Evolutionary conservation across 2,888 invertebrate species (phyloP).

Genomic region (Temnothorax unifasciatus): DNA sequence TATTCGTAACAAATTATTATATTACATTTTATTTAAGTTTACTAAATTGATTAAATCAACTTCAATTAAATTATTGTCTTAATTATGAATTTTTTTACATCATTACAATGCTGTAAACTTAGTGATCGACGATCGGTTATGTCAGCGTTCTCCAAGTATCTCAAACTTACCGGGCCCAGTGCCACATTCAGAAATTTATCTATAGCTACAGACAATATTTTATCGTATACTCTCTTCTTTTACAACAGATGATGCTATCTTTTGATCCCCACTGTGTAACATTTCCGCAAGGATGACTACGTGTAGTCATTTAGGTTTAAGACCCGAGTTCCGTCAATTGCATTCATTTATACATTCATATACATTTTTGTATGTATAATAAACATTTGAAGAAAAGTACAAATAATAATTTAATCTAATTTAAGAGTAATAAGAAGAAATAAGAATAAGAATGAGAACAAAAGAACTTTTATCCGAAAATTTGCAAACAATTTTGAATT

Average conservation of each 20-base stretch:
- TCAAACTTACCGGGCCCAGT: neutral
- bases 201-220: neutral
- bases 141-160: neutral
- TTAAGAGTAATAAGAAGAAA: too few relatives aligned
- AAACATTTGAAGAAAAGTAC: too few relatives aligned
- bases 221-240: neutral
- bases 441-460: too few relatives aligned
- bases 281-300: neutral
- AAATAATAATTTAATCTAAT: too few relatives aligned
- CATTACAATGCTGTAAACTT: neutral
- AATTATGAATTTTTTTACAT: neutral
- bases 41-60: neutral
- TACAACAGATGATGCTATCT: neutral
- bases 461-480: too few relatives aligned
- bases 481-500: too few relatives aligned
- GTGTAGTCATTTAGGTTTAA: neutral
- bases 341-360: too few relatives aligned
- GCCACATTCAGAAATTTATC: neutral
- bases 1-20: neutral
- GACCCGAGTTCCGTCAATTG: too few relatives aligned
- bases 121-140: conserved; percentile 9
- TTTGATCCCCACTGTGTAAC: neutral
- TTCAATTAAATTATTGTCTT: neutral
- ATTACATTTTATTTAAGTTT: neutral
- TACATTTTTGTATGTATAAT: too few relatives aligned